Evolutionary conservation across 1,140 invertebrate genomes (phyloP), one percentile per base, ranked within the genome.

Genomic region (Ptiloglossa arizonensis): DNA sequence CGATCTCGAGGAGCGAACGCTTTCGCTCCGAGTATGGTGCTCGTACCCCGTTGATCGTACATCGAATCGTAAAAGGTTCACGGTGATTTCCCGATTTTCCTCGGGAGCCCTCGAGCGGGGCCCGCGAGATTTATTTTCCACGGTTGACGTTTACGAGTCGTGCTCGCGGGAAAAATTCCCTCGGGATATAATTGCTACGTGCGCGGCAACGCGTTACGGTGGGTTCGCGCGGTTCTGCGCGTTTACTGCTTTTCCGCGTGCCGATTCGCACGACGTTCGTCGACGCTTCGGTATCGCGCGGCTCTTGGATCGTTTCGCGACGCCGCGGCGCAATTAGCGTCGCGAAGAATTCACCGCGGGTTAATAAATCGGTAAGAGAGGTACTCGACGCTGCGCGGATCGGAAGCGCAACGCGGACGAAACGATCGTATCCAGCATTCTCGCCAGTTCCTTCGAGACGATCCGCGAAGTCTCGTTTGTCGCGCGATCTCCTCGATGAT

Each of bases 231-330:
- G 59, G 54, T n/a, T n/a, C n/a, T n/a, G 22, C 35, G 69, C 63
- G 32, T 27, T 78, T 71, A 78, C 68, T 64, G 70, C 68, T 78
- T 78, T 78, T 69, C 62, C 75, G 67, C 19, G 56, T 48, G 19
- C 6, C 11, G 17, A 5, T 60, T 32, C 46, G 41, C 41, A 29
- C 59, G 52, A 11, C 29, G 32, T 9, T 22, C 60, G 19, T 38
- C 19, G 64, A 77, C 29, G 59, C 38, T 79, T 79, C 57, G 48
- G 59, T 27, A 79, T 73, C 38, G 48, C 62, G 0, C 17, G 24
- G 19, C 8, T 5, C 2, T 59, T 59, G 17, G 57, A 29, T 35
- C 57, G 57, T 13, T 5, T 1, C 29, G 54, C 13, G 5, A 35
- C 35, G 54, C 6, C 24, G 29, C 15, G 54, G 54, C 57, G 32